Evolutionary conservation across 2,113 vertebrate genomes (phyloP), one percentile per base, ranked within the genome.

Genomic region (Cololabis saira): DNA sequence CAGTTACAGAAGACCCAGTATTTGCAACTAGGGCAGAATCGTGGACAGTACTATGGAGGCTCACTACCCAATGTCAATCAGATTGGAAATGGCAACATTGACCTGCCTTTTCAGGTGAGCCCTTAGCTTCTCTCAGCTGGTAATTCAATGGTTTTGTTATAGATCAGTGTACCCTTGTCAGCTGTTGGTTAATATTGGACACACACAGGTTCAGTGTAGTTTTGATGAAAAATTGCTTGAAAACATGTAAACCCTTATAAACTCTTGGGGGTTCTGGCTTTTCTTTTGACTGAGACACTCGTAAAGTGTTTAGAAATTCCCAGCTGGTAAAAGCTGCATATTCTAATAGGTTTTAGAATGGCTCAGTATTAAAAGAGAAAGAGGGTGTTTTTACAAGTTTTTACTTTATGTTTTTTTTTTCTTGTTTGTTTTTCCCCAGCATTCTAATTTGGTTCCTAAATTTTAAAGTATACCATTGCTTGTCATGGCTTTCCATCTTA

Each of bases 1-100:
- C 98, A 99, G 93, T 96, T 99, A 90, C 97, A 99, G 94, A 99
- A 98, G 93, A 95, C 96, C 59, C 97, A 99, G 71, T 99, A 98
- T 92, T 93, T 99, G 90, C 98, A 99, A 92, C 93, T 99, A 94
- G 97, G 97, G 84, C 98, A 98, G 75, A 97, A 94, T 86, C 97
- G 97, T 66, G 96, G 95, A 92, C 98, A 99, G 92, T 98, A 96
- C 95, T 99, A 99, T 0, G 98, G 98, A 52, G 98, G 98, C 61
- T 99, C 98, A 58, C 91, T 99, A 92, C 98, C 98, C 93, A 99
- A 99, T 74, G 98, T 99, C 91, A 99, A 99, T 89, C 98, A 99
- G 94, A 96, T 99, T 79, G 98, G 97, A 83, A 98, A 95, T 92
- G 93, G 96, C 91, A 93, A 93, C 78, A 94, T 95, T 94, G 97